Conservation (phyloP, 2,113 vertebrate species). For the Callospermophilus lateralis region DNA sequence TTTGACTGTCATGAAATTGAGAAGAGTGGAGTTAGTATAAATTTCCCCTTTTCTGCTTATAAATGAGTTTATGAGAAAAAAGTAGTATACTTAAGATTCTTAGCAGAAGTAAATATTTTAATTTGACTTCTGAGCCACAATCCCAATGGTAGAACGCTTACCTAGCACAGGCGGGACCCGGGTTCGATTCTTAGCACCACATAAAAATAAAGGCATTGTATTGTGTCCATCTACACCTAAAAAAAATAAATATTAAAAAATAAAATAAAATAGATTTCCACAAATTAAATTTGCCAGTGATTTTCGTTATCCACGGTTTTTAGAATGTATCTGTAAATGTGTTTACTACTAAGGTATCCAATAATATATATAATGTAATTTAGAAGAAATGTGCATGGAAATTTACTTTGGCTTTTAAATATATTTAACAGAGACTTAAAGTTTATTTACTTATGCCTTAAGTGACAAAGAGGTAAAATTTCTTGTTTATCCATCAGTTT, state of each 20-base stretch:
- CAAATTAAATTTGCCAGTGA: constrained; percentile 35
- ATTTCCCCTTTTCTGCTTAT: background rate
- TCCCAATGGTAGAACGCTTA: too few relatives aligned
- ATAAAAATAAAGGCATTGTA: too few relatives aligned
- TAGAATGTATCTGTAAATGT: background rate
- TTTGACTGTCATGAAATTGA: background rate
- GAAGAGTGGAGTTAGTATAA: background rate
- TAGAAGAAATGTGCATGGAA: background rate
- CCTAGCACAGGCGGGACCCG: too few relatives aligned
- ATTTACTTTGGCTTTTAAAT: constrained; percentile 9
- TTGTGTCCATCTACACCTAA: too few relatives aligned
- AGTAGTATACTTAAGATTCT: background rate
- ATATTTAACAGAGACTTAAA: background rate
- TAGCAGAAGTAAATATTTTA: too few relatives aligned
- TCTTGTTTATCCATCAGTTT: background rate
- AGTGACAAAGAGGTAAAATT: background rate
- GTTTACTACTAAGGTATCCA: background rate
- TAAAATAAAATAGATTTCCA: background rate
- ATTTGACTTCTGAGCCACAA: too few relatives aligned
- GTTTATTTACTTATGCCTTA: background rate
- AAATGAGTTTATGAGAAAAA: constrained; percentile 23
- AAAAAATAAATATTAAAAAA: too few relatives aligned
- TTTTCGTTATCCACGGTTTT: background rate
- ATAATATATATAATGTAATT: background rate
- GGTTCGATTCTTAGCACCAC: too few relatives aligned